Percentiles rank a stretch among this genome's conserved stretches.
phyloP scores from a whole-genome alignment of 2,888 invertebrate genomes.

The Lydus trimaculatus region DNA sequence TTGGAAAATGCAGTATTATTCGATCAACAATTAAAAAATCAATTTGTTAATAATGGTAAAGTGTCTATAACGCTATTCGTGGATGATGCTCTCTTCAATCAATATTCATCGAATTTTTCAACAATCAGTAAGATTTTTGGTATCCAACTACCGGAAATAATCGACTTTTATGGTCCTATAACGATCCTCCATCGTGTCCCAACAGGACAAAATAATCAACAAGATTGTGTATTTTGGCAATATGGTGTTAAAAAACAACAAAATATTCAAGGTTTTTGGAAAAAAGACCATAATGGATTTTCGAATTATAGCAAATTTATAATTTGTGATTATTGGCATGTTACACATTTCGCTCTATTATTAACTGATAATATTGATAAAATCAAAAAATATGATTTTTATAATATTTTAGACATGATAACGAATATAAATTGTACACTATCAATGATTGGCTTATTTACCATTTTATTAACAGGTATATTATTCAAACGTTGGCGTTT shows the following conservation, averaged over 20 bases:
- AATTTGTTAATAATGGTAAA: slow-evolving; percentile 9
- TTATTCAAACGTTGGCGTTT: slow-evolving; percentile 69
- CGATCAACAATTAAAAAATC: slow-evolving; percentile 13
- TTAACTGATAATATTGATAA: slow-evolving; percentile 14
- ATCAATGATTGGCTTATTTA: slow-evolving; percentile 63
- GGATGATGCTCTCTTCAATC: slow-evolving; percentile 21
- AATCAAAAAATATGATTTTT: slow-evolving; percentile 14
- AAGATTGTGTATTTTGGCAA: slow-evolving; percentile 62
- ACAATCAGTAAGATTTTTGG: slow-evolving; percentile 24
- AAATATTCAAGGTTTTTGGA: slow-evolving; percentile 44
- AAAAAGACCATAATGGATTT: slow-evolving; percentile 57
- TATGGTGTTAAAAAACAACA: slow-evolving; percentile 49
- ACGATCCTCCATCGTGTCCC: slow-evolving; percentile 12
- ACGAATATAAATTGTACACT: slow-evolving; percentile 64
- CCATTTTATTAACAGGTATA: slow-evolving; percentile 64
- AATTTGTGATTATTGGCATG: slow-evolving; percentile 65
- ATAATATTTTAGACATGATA: slow-evolving; percentile 60
- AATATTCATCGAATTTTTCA: neutral
- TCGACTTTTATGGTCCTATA: slow-evolving; percentile 13
- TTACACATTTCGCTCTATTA: slow-evolving; percentile 65
- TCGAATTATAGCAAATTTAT: slow-evolving; percentile 49
- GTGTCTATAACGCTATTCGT: slow-evolving; percentile 16
- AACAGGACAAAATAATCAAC: neutral
- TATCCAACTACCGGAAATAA: slow-evolving; percentile 13
- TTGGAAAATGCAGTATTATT: slow-evolving; percentile 21